These are phyloP conservation scores for Epinephelus coioides DNA, from an alignment of 2,797 vertebrate species.

Conservation along the genomic window DNA sequence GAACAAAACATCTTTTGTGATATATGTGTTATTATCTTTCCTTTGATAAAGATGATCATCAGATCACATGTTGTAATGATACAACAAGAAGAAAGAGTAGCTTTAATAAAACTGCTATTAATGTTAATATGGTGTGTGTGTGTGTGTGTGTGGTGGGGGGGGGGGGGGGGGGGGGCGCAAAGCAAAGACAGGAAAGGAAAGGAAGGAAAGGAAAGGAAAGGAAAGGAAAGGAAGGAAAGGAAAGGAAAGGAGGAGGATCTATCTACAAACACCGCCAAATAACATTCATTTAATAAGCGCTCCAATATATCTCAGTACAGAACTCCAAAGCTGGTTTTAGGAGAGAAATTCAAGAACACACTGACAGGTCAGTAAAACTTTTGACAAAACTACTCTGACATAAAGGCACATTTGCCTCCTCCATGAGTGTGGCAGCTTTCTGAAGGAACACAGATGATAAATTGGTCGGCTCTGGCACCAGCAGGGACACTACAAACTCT, in stretches of 20 bases:
- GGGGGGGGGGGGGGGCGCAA: too few species aligned
- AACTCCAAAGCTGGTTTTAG: conserved; percentile 38
- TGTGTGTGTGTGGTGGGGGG: neutral
- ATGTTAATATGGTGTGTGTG: conserved; percentile 12
- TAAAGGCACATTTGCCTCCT: conserved; percentile 55
- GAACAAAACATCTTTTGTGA: neutral
- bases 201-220: neutral
- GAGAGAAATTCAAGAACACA: conserved; percentile 61
- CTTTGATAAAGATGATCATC: conserved; percentile 21
- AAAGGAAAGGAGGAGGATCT: neutral
- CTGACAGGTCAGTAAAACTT: conserved; percentile 57
- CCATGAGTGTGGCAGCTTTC: conserved; percentile 52
- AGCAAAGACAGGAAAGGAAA: neutral
- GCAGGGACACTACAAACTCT: conserved; percentile 65
- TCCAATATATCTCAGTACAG: conserved; percentile 37
- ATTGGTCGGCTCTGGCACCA: conserved; percentile 61
- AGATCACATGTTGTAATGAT: conserved; percentile 2
- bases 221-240: neutral
- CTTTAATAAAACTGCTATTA: conserved; percentile 21
- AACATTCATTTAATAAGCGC: conserved; percentile 35
- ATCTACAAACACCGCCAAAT: conserved; percentile 31
- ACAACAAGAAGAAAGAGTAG: conserved; percentile 13
- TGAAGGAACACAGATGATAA: conserved; percentile 58
- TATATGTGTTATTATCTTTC: neutral
- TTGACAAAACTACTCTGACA: conserved; percentile 49